Evolutionary conservation across 2,113 vertebrate genomes (phyloP), one percentile per base, ranked within the genome.

Genomic region (Tursiops truncatus): DNA sequence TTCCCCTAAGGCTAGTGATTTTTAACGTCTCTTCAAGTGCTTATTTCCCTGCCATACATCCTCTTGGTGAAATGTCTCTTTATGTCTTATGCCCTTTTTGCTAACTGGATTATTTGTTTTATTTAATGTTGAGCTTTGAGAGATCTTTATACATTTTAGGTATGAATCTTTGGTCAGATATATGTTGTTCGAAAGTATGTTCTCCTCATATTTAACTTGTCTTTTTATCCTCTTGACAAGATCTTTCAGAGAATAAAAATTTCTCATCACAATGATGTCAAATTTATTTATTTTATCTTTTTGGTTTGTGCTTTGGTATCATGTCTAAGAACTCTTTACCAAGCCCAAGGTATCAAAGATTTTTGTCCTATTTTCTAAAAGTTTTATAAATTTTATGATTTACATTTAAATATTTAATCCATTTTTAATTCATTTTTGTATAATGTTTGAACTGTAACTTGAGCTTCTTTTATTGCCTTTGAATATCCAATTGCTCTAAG

Each of bases 181-280:
- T 60, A 41, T 47, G 33, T 17, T 12, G 5, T n/a, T 83, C 83
- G 4, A 23, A 93, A 79, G 67, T 82, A 79, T 5, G 2, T 70
- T 44, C 31, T 62, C 26, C 13, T 23, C 53, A 3, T 53, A 67
- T 25, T 10, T 33, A 50, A 8, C 12, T 79, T 26, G 9, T 23
- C 20, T 41, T 47, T 89, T 82, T 47, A 70, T 58, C 23, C 28
- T 89, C 26, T 80, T 80, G 91, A 11, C 3, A 28, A 8, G 26
- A 18, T 41, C 15, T 63, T 56, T 87, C 31, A 58, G 33, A 87
- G 36, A 91, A 81, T 33, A 91, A 91, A 90, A 65, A 5, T 33
- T 95, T 95, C 13, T 44, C 44, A 38, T 81, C 83, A 87, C 80
- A 56, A 92, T 83, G 5, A 91, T 92, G 17, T 92, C 21, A 76